Evolutionary conservation across 2,888 invertebrate species (phyloP), one percentile per base, ranked within the genome.

Genomic region (Melanotus villosus): DNA sequence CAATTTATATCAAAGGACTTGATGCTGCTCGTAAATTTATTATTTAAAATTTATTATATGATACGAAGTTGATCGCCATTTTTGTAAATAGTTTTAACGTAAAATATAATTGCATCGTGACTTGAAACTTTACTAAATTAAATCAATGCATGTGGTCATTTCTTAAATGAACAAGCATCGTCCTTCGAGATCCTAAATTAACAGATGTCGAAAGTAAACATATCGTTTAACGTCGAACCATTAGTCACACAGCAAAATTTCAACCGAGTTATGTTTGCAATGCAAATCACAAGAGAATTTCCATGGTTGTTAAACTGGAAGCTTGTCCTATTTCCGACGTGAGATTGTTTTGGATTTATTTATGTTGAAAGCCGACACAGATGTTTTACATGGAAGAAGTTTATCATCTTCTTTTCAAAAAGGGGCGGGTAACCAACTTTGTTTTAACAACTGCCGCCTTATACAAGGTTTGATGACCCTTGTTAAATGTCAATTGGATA

Each of bases 381-480:
- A 60, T 56, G 56, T 56, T 36, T 56, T 18, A 38, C 52, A 50
- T 30, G 26, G 9, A 54, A 36, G 19, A 56, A 34, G 52, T 52
- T 52, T 52, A 52, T 52, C 26, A 26, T 12, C 9, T 56, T 36
- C 56, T 34, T 32, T 56, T 21, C 21, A 56, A 56, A 52, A 52
- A n/a, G n/a, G 38, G 56, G 56, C 52, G 38, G 34, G 21, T 21
- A 52, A 14, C 52, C 45, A 38, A 26, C 50, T 58, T 41, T 60
- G 32, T 26, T 60, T 59, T 60, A 60, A 60, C 56, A 56, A 56
- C 60, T 47, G 47, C 41, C 21, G 60, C 38, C 36, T 60, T 47
- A 34, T 60, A 19, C 36, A 47, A 19, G 47, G 60, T 60, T 60
- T 60, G 60, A 45, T 60, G 60, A 60, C 60, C 60, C 47, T 45